Conservation (phyloP, 92 coral and sea anemone genomes). For the Scolanthus callimorphus region DNA sequence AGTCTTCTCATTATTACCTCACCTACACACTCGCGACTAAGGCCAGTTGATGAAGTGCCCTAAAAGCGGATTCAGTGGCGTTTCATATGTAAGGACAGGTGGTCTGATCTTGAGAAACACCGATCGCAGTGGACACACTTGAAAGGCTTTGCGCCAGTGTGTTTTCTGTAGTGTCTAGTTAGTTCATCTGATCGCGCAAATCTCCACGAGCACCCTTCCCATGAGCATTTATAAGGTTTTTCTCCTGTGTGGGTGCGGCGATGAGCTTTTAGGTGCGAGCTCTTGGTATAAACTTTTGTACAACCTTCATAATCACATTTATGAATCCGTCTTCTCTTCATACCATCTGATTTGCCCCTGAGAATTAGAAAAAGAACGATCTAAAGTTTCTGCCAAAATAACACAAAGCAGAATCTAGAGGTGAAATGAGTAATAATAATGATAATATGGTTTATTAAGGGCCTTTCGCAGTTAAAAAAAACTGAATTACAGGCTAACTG, state of each 20-base stretch:
- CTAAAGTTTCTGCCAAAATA: too few relatives aligned
- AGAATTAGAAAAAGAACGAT: slow-evolving; percentile 1
- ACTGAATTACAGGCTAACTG: too few relatives aligned
- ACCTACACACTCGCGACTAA: too few relatives aligned
- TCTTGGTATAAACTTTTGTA: slow-evolving; percentile 97
- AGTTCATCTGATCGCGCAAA: slow-evolving; percentile 99
- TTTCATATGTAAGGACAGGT: slow-evolving; percentile 97
- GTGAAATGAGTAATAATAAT: too few relatives aligned
- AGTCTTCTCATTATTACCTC: too few relatives aligned
- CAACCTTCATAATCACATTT: slow-evolving; percentile 99
- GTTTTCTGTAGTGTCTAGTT: slow-evolving; percentile 99
- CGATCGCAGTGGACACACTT: slow-evolving; percentile 97
- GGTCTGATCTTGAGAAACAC: slow-evolving; percentile 98
- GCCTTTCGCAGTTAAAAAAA: too few relatives aligned
- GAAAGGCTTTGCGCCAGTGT: slow-evolving; percentile 98
- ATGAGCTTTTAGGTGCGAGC: slow-evolving; percentile 98
- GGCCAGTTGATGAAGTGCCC: not conserved
- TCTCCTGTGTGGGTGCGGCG: slow-evolving; percentile 99
- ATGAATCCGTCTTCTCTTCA: slow-evolving; percentile 88
- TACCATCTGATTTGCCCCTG: slow-evolving; percentile 61
- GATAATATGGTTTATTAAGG: too few relatives aligned
- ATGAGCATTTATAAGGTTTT: slow-evolving; percentile 97
- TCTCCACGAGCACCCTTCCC: slow-evolving; percentile 99
- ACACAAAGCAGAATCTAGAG: too few relatives aligned
- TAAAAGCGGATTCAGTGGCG: slow-evolving; percentile 63